These are phyloP conservation scores for Larimichthys crocea DNA, from an alignment of 2,113 vertebrate species.

Conservation along the genomic window DNA sequence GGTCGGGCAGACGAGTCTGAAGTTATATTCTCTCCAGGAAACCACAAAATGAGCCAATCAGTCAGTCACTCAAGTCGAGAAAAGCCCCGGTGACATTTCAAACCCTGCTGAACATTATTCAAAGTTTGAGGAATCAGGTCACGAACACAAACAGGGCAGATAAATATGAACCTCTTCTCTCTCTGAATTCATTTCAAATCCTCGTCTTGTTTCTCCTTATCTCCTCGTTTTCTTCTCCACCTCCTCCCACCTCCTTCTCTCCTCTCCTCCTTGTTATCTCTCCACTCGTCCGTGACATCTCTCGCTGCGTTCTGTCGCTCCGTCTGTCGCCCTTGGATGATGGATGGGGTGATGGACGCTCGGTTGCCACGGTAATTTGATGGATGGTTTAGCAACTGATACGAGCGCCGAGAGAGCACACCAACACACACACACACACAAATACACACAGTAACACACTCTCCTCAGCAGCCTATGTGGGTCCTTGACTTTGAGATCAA, in stretches of 20 bases:
- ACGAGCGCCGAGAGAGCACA: constrained; percentile 20
- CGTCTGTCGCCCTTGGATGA: constrained; percentile 77
- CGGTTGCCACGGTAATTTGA: constrained; percentile 78
- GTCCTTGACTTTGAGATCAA: constrained; percentile 69
- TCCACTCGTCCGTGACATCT: constrained; percentile 64
- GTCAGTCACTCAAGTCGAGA: constrained; percentile 3
- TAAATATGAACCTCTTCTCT: not conserved
- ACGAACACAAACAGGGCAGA: constrained; percentile 9
- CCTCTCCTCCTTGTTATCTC: constrained; percentile 63
- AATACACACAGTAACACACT: not conserved
- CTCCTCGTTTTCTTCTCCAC: not conserved
- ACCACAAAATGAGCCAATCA: not conserved
- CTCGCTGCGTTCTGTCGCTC: constrained; percentile 58
- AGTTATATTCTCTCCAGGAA: not conserved
- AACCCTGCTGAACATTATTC: constrained; percentile 10
- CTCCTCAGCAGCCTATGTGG: not conserved
- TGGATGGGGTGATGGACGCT: constrained; percentile 74
- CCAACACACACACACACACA: constrained; percentile 27
- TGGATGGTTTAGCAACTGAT: constrained; percentile 78
- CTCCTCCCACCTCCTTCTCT: not conserved
- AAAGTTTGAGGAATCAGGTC: not conserved
- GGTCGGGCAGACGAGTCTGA: not conserved
- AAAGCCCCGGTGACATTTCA: not conserved
- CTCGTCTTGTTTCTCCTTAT: not conserved
- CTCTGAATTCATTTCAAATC: not conserved